These are phyloP conservation scores for Larimichthys crocea DNA, from an alignment of 2,113 vertebrate genomes.

Conservation along the genomic window DNA sequence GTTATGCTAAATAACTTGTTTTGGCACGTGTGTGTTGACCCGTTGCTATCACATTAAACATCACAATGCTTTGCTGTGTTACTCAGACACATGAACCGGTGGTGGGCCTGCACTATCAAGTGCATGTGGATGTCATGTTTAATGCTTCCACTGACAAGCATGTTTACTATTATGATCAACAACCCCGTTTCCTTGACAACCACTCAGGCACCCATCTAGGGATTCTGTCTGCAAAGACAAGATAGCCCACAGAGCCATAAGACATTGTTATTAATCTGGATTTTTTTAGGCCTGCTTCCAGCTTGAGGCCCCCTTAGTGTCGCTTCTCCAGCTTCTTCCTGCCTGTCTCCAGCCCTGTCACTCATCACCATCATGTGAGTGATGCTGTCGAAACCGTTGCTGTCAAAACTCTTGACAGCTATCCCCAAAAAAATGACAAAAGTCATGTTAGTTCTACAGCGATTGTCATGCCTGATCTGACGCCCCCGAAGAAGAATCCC, in stretches of 20 bases:
- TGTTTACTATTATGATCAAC: slow-evolving; percentile 31
- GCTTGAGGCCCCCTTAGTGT: slow-evolving; percentile 2
- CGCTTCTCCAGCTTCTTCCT: slow-evolving; percentile 10
- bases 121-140: background rate
- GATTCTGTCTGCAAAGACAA: slow-evolving; percentile 32
- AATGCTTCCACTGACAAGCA: too few species aligned
- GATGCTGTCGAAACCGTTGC: slow-evolving; percentile 12
- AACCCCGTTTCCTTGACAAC: slow-evolving; percentile 13
- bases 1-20: background rate
- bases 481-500: slow-evolving; percentile 16
- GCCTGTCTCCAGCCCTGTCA: slow-evolving; percentile 16
- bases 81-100: background rate
- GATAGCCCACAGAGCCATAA: slow-evolving; percentile 15
- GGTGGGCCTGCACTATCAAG: background rate
- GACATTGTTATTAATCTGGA: slow-evolving; percentile 25
- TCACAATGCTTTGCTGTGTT: background rate
- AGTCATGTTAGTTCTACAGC: background rate
- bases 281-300: slow-evolving; percentile 30
- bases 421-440: background rate
- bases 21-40: background rate
- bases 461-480: slow-evolving; percentile 22
- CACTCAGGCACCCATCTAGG: background rate
- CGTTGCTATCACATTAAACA: background rate
- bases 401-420: slow-evolving; percentile 26
- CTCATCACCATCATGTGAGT: background rate